Evolutionary conservation across 2,888 invertebrate species (phyloP), one percentile per base, ranked within the genome.

Genomic region (Minunthozetes semirufus): DNA sequence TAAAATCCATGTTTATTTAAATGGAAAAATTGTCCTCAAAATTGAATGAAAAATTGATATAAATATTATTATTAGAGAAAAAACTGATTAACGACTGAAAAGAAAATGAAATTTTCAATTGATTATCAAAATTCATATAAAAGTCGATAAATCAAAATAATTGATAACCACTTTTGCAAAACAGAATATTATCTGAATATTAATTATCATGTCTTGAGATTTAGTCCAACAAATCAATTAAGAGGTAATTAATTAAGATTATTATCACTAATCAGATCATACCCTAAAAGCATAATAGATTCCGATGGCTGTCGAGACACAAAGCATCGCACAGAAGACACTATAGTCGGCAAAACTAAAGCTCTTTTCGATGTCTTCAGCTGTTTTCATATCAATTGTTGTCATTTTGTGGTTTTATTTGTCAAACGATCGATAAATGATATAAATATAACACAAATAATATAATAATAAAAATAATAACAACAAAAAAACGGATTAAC

Each of bases 241-340:
- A 33, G 4, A 33, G 8, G 8, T 33, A 33, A 33, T 33, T 33
- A 33, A 33, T 33, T 33, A 33, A n/a, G n/a, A 33, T 33, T 33
- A 8, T 33, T 8, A 33, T 33, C 3, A 56, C 3, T 56, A 11
- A 19, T 50, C 3, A 66, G 19, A 19, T 15, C 74, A 53, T 75
- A 75, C 86, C 38, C 85, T 85, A 80, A 87, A 86, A 80, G 87
- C 83, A 80, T 81, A 82, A 77, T 81, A 82, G 19, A 83, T 74
- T 0, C 83, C 83, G 68, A 83, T 82, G 6, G 81, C 79, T 11
- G 82, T 77, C 8, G 83, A 83, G 8, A 81, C 75, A 0, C 77
- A 77, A 38, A 83, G 78, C 29, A 82, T 81, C 0, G 80, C 78
- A 5, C 77, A 78, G 76, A 83, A 82, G 15, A 83, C 80, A 42